Evolutionary conservation across 2,113 vertebrate genomes (phyloP).

Genomic region (Rhinoderma darwinii): DNA sequence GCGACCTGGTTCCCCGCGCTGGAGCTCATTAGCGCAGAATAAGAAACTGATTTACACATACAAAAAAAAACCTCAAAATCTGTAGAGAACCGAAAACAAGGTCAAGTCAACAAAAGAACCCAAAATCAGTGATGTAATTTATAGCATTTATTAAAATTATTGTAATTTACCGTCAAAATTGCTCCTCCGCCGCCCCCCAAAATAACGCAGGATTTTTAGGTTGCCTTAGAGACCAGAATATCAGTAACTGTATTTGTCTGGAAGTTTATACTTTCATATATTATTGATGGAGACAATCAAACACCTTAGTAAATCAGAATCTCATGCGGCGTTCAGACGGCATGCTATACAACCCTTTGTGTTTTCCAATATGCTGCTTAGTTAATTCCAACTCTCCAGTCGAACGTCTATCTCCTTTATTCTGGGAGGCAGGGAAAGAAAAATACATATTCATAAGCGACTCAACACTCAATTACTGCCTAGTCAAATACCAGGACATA

Average conservation of each 20-base stretch:
- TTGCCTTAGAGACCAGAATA: conserved; percentile 38
- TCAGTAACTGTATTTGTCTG: neutral
- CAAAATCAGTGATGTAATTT: conserved; percentile 70
- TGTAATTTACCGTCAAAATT: conserved; percentile 71
- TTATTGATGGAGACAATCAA: conserved; percentile 43
- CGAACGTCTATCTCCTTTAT: conserved; percentile 58
- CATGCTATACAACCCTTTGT: neutral
- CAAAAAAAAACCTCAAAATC: neutral
- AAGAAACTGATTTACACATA: neutral
- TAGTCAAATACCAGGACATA: conserved; percentile 64
- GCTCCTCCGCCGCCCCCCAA: too few relatives aligned
- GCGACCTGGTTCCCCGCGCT: neutral
- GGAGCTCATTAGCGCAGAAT: neutral
- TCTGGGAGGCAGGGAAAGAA: conserved; percentile 61
- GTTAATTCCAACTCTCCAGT: conserved; percentile 46
- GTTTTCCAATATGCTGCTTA: conserved; percentile 35
- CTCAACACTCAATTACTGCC: conserved; percentile 73
- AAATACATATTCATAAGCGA: conserved; percentile 75
- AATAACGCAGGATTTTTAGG: conserved; percentile 67
- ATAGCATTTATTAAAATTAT: conserved; percentile 78
- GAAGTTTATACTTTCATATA: conserved; percentile 16
- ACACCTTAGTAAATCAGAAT: conserved; percentile 15
- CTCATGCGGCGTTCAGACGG: neutral
- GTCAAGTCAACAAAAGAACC: conserved; percentile 76
- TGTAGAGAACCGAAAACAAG: conserved; percentile 61